Conservation (phyloP, 2,113 vertebrate species). For the Chloropsis cyanopogon region DNA sequence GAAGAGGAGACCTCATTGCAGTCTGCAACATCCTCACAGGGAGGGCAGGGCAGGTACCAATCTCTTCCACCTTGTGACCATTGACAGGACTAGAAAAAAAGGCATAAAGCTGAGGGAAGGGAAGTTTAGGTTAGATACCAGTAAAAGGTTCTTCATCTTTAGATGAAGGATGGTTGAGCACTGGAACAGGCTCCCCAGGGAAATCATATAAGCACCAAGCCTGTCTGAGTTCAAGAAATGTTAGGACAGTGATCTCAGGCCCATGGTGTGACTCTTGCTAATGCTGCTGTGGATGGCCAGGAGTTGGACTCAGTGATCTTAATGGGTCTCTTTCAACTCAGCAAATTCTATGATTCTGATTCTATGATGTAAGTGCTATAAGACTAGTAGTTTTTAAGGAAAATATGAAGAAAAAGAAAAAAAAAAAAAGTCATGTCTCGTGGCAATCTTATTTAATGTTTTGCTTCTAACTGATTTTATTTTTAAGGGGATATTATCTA, state of each 20-base stretch:
- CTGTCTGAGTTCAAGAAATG: background rate
- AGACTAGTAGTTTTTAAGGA: background rate
- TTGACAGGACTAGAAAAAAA: background rate
- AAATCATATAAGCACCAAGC: background rate
- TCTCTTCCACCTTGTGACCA: background rate
- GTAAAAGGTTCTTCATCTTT: background rate
- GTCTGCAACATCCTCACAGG: background rate
- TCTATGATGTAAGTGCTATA: background rate
- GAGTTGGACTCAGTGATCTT: background rate
- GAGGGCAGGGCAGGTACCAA: no score
- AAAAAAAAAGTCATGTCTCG: background rate
- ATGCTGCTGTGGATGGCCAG: background rate
- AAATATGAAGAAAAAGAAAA: background rate
- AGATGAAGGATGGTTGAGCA: background rate
- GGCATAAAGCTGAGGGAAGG: background rate
- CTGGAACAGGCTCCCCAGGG: background rate
- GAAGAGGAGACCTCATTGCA: background rate
- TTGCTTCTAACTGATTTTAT: background rate
- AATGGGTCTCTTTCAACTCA: background rate
- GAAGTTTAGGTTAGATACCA: background rate
- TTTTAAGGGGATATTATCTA: background rate
- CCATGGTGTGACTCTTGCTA: background rate
- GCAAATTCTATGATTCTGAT: background rate
- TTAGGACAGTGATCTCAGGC: background rate
- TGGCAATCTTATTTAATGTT: background rate